A percentile compares a stretch with the other conserved stretches of the same genome.
Conservation (phyloP, 1,140 invertebrate genomes). For the Marisa cornuarietis region DNA sequence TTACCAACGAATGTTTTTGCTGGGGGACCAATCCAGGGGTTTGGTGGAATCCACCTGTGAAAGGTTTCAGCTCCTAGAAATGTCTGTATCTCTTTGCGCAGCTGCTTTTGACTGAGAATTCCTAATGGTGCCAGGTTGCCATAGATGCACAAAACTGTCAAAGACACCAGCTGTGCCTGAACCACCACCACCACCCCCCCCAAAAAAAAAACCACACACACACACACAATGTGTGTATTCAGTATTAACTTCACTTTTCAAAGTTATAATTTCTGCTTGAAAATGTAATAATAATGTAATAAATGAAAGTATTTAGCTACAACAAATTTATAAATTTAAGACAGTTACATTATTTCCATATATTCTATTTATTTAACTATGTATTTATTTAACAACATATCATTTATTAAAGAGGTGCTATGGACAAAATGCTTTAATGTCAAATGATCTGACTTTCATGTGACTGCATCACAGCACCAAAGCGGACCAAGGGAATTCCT, state of each 20-base stretch:
- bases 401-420: too few species aligned
- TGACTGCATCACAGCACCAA: too few species aligned
- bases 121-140: conserved; percentile 40
- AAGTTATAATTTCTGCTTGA: too few species aligned
- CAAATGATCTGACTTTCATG: too few species aligned
- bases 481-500: too few species aligned
- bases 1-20: conserved; percentile 43
- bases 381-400: too few species aligned
- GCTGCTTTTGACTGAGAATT: conserved; percentile 33
- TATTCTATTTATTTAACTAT: too few species aligned
- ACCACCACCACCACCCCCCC: neutral
- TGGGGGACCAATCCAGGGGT: conserved; percentile 55
- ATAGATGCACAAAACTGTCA: conserved; percentile 32
- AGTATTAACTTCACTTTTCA: too few species aligned
- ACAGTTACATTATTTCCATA: neutral
- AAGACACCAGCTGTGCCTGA: conserved; percentile 44
- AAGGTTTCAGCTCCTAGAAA: conserved; percentile 50
- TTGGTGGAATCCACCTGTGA: conserved; percentile 41
- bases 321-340: neutral
- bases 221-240: too few species aligned
- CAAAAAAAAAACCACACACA: too few species aligned
- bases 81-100: conserved; percentile 39
- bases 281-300: neutral
- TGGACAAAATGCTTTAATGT: too few species aligned
- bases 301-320: neutral